phyloP scores from a whole-genome alignment of 1,140 invertebrate genomes.

The Spodoptera frugiperda region DNA sequence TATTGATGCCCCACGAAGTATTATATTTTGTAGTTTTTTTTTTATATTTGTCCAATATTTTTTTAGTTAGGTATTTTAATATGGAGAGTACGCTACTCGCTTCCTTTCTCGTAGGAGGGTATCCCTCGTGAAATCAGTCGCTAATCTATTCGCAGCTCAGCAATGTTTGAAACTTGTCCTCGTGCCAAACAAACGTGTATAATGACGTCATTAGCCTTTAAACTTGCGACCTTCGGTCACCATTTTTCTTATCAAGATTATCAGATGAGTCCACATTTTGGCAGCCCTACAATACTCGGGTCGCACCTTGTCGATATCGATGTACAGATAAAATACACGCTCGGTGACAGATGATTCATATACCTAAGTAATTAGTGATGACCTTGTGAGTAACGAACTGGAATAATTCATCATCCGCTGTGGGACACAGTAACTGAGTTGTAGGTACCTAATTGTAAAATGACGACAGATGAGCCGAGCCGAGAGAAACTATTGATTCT shows the following conservation, averaged over 20 bases:
- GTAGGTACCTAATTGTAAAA: constrained; percentile 18
- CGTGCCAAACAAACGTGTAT: neutral
- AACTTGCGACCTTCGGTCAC: constrained; percentile 13
- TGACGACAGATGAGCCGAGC: neutral
- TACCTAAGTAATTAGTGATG: constrained; percentile 39
- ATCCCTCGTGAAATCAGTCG: too few relatives aligned
- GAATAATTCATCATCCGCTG: constrained; percentile 42
- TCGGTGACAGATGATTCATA: constrained; percentile 46
- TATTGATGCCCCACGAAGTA: neutral
- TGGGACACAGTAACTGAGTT: constrained; percentile 26
- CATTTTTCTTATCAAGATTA: constrained; percentile 18
- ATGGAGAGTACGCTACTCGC: too few relatives aligned
- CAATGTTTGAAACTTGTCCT: neutral
- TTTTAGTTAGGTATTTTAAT: neutral
- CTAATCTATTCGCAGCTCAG: neutral
- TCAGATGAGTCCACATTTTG: constrained; percentile 10
- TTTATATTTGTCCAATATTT: neutral
- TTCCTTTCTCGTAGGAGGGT: too few relatives aligned
- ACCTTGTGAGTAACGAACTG: constrained; percentile 38
- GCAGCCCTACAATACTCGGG: constrained; percentile 20
- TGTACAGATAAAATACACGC: constrained; percentile 28
- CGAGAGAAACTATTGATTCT: neutral
- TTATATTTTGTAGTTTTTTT: neutral
- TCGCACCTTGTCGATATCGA: constrained; percentile 34
- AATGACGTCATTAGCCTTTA: constrained; percentile 9